Evolutionary conservation across 92 coral and sea anemone species (phyloP), one percentile per base, ranked within the genome.

Genomic region (Hydrozoanthus gracilis): DNA sequence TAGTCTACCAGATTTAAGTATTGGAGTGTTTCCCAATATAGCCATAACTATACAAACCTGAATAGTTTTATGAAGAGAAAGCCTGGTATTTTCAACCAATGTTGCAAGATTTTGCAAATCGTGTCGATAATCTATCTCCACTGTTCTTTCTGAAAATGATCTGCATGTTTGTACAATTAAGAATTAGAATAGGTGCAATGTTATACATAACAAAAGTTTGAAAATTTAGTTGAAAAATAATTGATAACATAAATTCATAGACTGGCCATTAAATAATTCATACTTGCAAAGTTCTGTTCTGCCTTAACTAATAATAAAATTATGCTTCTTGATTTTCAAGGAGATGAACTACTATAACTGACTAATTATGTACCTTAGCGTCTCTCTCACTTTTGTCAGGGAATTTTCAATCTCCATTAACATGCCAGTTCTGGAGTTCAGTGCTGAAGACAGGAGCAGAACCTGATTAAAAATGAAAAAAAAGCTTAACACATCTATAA

Each of bases 381-480:
- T 13, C 16, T 80, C 73, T 47, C 85, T 46, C 48, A 80, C 69
- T 80, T 35, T 80, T 65, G 73, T 73, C 51, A 80, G 73, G 0
- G 73, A 8, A 3, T 80, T 80, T 64, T 80, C 85, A 9, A 64
- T 61, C n/a, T 64, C 85, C 60, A 80, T 11, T 48, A 80, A 7
- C 85, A 64, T 48, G 4, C 73, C 65, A 11, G 60, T 62, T 64
- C 85, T 80, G 60, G 74, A 12, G 44, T 80, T 80, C 48, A 80
- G 85, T 35, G 85, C 85, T 47, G 85, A 64, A 13, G 85, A 80
- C 54, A 45, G 85, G 44, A 80, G 74, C 45, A 80, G 47, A 62
- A 80, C 85, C 85, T 80, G 73, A 12, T 62, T 47, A 9, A 72
- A 14, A 3, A 45, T 2, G 47, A 5, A 15, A 45, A 65, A 7